phyloP scores from a whole-genome alignment of 2,888 invertebrate species.

The Tipula lateralis region DNA sequence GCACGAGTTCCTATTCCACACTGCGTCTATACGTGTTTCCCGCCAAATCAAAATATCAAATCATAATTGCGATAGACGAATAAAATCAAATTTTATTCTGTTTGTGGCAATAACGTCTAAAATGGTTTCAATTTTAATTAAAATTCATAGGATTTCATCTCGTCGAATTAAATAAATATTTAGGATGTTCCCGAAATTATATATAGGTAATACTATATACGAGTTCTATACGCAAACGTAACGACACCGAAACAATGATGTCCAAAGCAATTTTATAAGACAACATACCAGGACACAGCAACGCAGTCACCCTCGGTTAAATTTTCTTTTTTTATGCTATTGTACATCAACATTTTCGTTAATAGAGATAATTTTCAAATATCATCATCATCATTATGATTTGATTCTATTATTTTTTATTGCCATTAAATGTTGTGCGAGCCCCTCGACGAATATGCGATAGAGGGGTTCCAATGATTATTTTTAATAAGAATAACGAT shows the following conservation, averaged over 20 bases:
- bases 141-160: not conserved
- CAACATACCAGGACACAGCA: not conserved
- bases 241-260: not conserved
- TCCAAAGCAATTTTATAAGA: not conserved
- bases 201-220: not conserved
- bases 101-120: not conserved
- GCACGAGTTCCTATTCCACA: no score
- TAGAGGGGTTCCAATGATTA: not conserved
- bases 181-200: not conserved
- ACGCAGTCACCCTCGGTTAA: not conserved
- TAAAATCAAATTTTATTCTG: not conserved
- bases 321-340: not conserved
- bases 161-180: not conserved
- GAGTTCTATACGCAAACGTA: not conserved
- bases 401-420: slow-evolving; percentile 7
- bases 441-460: not conserved
- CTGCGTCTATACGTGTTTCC: not conserved
- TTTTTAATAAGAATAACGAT: not conserved
- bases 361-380: slow-evolving; percentile 19
- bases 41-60: no score
- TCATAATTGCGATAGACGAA: not conserved
- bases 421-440: not conserved
- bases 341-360: not conserved
- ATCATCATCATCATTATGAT: slow-evolving; percentile 20
- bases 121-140: not conserved